These are phyloP conservation scores for Centropristis striata DNA, from an alignment of 2,113 vertebrate species.

Conservation along the genomic window DNA sequence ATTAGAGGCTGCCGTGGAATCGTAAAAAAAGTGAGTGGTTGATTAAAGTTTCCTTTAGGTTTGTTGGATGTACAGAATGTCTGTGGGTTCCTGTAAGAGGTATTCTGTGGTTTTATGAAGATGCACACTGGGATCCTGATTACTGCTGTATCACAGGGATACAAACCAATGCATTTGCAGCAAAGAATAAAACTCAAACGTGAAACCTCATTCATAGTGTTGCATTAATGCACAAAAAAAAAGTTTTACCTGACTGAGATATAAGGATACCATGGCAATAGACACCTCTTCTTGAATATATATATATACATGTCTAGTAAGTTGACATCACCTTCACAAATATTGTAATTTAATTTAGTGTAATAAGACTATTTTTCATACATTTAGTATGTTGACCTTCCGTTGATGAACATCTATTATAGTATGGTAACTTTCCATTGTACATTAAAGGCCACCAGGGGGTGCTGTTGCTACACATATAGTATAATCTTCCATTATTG, in stretches of 20 bases:
- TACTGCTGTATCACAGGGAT: constrained; percentile 47
- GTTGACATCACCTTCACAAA: neutral
- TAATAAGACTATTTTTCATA: neutral
- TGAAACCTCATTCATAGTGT: constrained; percentile 32
- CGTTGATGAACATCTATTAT: neutral
- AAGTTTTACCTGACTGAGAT: no score
- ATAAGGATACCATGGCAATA: no score
- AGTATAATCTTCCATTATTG: neutral
- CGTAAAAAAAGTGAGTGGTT: constrained; percentile 30
- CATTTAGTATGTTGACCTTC: neutral
- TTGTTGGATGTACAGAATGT: constrained; percentile 42
- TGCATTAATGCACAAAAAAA: constrained; percentile 4
- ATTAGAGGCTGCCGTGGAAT: constrained; percentile 47
- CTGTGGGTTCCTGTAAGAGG: constrained; percentile 27
- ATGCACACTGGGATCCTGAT: constrained; percentile 51
- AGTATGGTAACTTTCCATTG: neutral
- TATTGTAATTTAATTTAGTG: neutral
- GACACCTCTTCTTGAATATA: neutral
- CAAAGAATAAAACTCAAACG: constrained; percentile 48
- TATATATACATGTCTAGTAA: neutral
- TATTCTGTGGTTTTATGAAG: constrained; percentile 63
- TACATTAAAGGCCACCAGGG: constrained; percentile 48
- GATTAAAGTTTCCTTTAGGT: constrained; percentile 28
- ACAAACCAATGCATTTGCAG: constrained; percentile 47
- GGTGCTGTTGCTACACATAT: neutral